Conservation (phyloP, 1,140 invertebrate species). For the Watersipora subatra region DNA sequence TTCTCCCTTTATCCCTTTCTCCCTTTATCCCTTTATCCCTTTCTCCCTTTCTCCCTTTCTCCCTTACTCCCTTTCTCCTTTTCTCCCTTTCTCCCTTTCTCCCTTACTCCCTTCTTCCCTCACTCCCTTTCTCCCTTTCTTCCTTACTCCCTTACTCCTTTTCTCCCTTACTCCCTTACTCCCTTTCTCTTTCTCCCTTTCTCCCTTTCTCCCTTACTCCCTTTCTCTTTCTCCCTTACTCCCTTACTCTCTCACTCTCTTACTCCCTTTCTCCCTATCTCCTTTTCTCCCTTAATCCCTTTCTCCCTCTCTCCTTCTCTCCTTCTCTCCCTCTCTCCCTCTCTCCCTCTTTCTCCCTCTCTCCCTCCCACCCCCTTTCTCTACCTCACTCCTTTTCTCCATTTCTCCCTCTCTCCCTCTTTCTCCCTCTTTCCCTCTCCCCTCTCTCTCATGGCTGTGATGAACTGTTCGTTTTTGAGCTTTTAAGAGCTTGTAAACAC, state of each 20-base stretch:
- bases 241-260: no score
- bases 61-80: constrained; percentile 5
- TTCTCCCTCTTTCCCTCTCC: no score
- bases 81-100: background rate
- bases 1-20: background rate
- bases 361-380: no score
- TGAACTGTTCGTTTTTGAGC: no score
- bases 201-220: constrained; percentile 7
- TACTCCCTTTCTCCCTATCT: no score
- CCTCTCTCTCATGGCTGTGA: no score
- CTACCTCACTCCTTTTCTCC: no score
- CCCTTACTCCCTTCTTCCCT: background rate
- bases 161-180: constrained; percentile 1
- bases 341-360: no score
- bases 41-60: constrained; percentile 7
- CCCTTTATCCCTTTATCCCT: background rate
- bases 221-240: background rate
- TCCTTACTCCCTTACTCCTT: background rate
- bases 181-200: constrained; percentile 4
- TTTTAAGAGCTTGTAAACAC: no score
- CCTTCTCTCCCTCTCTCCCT: no score
- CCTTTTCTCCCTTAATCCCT: background rate
- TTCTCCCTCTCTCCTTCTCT: background rate
- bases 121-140: constrained; percentile 1
- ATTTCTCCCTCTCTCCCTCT: no score